Conservation (phyloP, 2,113 vertebrate genomes). For the Seriola rivoliana region DNA sequence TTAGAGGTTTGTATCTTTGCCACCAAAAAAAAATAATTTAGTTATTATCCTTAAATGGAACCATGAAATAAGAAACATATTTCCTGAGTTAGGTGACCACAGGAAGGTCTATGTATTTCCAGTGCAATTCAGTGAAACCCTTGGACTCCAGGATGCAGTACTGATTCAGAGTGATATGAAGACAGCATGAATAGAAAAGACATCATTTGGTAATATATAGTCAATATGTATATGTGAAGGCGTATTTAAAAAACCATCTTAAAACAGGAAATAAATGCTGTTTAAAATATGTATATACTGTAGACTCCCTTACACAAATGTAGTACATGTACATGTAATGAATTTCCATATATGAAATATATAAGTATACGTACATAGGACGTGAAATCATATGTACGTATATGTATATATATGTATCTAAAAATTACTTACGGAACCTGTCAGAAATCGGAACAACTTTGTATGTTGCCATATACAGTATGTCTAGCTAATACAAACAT, state of each 20-base stretch:
- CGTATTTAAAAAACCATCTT: neutral
- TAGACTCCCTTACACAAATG: too few relatives aligned
- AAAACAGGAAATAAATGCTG: neutral
- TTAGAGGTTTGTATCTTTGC: neutral
- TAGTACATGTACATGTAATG: too few relatives aligned
- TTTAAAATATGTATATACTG: neutral
- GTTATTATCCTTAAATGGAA: neutral
- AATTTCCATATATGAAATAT: too few relatives aligned
- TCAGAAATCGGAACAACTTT: too few relatives aligned
- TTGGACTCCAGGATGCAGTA: neutral
- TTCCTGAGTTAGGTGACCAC: neutral
- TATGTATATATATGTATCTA: too few relatives aligned
- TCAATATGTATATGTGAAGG: neutral
- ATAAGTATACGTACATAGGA: too few relatives aligned
- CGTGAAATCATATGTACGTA: too few relatives aligned
- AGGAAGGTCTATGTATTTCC: neutral
- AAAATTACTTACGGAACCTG: too few relatives aligned
- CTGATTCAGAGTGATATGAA: neutral
- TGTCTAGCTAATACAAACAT: too few relatives aligned
- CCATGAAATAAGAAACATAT: neutral
- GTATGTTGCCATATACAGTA: too few relatives aligned
- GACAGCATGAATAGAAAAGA: neutral
- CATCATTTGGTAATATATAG: neutral
- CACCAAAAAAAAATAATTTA: too few relatives aligned
- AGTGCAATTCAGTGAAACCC: neutral